Conservation (phyloP, 2,888 invertebrate species). For the Creontiades dilutus region DNA sequence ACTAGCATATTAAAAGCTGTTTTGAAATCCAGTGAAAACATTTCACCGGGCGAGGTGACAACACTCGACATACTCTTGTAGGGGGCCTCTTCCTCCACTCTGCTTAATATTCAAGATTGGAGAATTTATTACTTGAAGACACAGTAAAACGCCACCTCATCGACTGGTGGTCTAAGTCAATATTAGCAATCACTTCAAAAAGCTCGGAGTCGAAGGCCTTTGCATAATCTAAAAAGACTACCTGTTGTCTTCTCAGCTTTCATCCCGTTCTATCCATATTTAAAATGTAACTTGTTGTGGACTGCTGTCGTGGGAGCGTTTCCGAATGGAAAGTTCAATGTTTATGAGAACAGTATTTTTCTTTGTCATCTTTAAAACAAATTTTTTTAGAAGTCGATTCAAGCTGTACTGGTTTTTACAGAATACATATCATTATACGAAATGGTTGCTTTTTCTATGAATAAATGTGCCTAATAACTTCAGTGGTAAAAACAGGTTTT, state of each 20-base stretch:
- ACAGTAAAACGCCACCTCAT: slow-evolving; percentile 71
- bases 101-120: slow-evolving; percentile 70
- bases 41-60: slow-evolving; percentile 64
- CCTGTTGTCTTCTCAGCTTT: slow-evolving; percentile 67
- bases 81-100: slow-evolving; percentile 42
- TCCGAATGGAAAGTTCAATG: background rate
- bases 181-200: slow-evolving; percentile 70
- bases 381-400: no score
- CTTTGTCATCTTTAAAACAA: no score
- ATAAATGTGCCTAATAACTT: no score
- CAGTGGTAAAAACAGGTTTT: no score
- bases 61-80: slow-evolving; percentile 69
- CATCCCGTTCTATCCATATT: slow-evolving; percentile 9
- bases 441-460: no score
- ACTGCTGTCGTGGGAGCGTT: slow-evolving; percentile 23
- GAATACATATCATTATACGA: no score
- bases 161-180: slow-evolving; percentile 70
- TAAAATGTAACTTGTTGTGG: slow-evolving; percentile 65
- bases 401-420: no score
- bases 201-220: slow-evolving; percentile 65
- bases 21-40: slow-evolving; percentile 67
- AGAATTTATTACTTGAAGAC: slow-evolving; percentile 71
- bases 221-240: slow-evolving; percentile 69
- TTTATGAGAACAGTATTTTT: no score
- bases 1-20: slow-evolving; percentile 37